Evolutionary conservation across 2,888 invertebrate genomes (phyloP), one percentile per base, ranked within the genome.

Genomic region (Zonitis immaculata): DNA sequence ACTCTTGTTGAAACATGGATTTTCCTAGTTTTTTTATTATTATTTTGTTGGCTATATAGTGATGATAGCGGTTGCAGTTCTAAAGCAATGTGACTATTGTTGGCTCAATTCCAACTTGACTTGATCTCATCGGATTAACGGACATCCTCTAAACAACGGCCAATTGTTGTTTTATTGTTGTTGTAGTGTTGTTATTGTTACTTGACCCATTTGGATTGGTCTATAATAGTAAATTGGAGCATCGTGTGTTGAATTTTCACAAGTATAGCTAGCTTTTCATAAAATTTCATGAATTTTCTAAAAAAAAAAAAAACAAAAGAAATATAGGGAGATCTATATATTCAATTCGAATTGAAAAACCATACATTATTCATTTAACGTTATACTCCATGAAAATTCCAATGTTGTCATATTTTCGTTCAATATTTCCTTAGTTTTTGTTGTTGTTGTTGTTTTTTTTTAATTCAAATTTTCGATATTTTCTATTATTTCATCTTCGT

Each of bases 21-120:
- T 35, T 14, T 35, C 16, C 4, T 18, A 8, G 9, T 6, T 18
- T 16, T 18, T 35, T 16, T 14, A 16, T 7, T 16, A 2, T 8
- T 16, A n/a, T n/a, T n/a, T n/a, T n/a, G n/a, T n/a, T n/a, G n/a
- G n/a, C n/a, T n/a, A n/a, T n/a, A n/a, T n/a, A n/a, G n/a, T 35
- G 30, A 35, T 18, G 35, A 18, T 18, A 35, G 18, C 11, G 16
- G 35, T 9, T 14, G 30, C n/a, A n/a, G n/a, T n/a, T n/a, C n/a
- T n/a, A 14, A 6, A 14, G 35, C 35, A 35, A 35, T 43, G 52
- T 45, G 47, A 45, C 43, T 53, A n/a, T n/a, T n/a, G 53, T 48
- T 56, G 56, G 56, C 56, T 56, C 52, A 51, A 48, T 50, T 56
- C 52, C 56, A 56, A 56, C 55, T 52, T 56, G 35, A 49, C 49